Base-by-base conservation (phyloP, 1,140 invertebrate species). In the Aplysia californica region DNA sequence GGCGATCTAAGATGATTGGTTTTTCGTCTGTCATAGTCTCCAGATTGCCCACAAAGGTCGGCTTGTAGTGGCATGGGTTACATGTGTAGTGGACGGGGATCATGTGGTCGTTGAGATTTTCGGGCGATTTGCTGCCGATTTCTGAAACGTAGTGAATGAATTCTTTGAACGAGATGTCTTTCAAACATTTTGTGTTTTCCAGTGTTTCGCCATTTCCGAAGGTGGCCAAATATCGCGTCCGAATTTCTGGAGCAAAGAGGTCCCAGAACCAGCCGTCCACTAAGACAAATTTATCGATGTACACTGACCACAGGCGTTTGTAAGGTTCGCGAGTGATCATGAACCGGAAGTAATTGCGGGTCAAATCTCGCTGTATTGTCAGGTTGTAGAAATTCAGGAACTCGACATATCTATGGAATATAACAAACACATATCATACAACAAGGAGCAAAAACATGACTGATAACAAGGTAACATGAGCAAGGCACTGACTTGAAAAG, bases 121-220 rank as follows among this genome's bases (percentile, higher is more conserved):
- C 29, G n/a, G 23, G n/a, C 4, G 21, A 18, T 35, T 15, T 21
- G 0, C 39, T 50, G 2, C n/a, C 35, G 20, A 23, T 26, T 20
- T 41, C 39, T 3, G 67, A 50, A 2, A 69, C 67, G 58, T 68
- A 76, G 18, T n/a, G 20, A n/a, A 82, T 26, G 64, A 80, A 80
- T 21, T 79, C 79, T n/a, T 67, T n/a, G 75, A 82, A 82, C 59
- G 73, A 66, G 15, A 78, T 20, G 26, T 78, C 65, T 21, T 79
- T 59, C 1, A 31, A 36, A 59, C 74, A 79, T 1, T 38, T 41
- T 3, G 33, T 36, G 33, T 68, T 21, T 41, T 29, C 5, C 39
- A n/a, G 18, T 31, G 33, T 68, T 23, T 68, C 2, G 20, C 20
- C 20, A 50, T 21, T 23, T 3, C 5, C 33, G n/a, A 26, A 26